phyloP scores from a whole-genome alignment of 1,140 invertebrate species.

The Drosophila leontia region DNA sequence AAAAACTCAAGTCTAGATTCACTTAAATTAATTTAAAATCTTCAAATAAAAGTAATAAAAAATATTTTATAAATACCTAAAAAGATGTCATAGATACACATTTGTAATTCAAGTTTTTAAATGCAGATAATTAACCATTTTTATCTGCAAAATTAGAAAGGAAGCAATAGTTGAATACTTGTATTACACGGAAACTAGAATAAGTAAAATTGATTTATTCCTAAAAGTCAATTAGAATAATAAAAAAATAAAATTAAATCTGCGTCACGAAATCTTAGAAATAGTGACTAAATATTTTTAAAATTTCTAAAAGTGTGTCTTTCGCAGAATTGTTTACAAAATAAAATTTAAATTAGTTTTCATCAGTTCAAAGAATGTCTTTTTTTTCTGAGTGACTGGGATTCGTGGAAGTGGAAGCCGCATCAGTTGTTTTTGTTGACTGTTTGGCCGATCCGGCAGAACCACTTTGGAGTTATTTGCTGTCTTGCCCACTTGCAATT shows the following conservation, averaged over 20 bases:
- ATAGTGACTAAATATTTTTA: neutral
- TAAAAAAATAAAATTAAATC: neutral
- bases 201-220: neutral
- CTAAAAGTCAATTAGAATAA: neutral
- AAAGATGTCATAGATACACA: neutral
- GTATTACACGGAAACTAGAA: neutral
- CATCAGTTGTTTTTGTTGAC: conserved; percentile 39
- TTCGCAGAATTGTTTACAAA: neutral
- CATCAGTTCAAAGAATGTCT: neutral
- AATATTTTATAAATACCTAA: neutral
- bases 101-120: neutral
- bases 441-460: conserved; percentile 54
- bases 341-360: no score
- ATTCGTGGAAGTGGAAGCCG: conserved; percentile 45
- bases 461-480: conserved; percentile 62
- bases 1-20: no score
- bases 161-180: neutral
- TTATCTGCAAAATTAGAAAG: conserved; percentile 2
- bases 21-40: no score
- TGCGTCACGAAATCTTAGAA: neutral
- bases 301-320: no score
- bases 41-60: no score
- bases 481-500: conserved; percentile 62
- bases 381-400: conserved; percentile 10
- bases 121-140: neutral